Percentiles rank a stretch among this genome's conserved stretches.
Conservation (phyloP, 2,797 vertebrate species). For the Centropyge bicolor region DNA sequence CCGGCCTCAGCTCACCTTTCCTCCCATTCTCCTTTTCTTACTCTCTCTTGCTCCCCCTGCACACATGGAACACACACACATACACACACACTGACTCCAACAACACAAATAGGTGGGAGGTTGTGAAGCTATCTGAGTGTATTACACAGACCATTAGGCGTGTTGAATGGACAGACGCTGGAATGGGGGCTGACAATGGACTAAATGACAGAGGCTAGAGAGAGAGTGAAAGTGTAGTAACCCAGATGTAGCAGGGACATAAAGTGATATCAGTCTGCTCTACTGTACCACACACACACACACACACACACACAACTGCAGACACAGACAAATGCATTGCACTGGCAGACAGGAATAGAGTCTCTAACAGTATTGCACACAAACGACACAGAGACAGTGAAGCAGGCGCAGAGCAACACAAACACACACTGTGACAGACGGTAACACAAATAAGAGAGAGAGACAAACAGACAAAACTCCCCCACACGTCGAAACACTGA, state of each 20-base stretch:
- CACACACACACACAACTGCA: conserved; percentile 13
- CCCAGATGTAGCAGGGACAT: conserved; percentile 54
- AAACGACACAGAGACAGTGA: not conserved
- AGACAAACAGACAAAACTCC: conserved; percentile 28
- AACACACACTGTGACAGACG: conserved; percentile 18
- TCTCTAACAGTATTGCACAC: not conserved
- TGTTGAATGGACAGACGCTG: conserved; percentile 74
- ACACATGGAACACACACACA: conserved; percentile 35
- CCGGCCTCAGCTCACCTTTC: conserved; percentile 36
- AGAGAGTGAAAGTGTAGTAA: conserved; percentile 61
- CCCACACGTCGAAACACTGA: conserved; percentile 15
- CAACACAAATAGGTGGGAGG: conserved; percentile 73
- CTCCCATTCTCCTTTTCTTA: conserved; percentile 45
- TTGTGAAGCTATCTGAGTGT: conserved; percentile 75
- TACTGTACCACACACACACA: conserved; percentile 36
- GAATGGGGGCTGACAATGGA: conserved; percentile 76
- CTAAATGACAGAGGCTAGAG: conserved; percentile 72
- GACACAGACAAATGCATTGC: conserved; percentile 15
- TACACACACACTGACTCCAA: conserved; percentile 44
- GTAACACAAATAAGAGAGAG: conserved; percentile 12
- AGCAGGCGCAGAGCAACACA: not conserved
- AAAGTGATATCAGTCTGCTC: conserved; percentile 47
- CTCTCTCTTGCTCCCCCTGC: not conserved
- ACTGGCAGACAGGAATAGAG: not conserved
- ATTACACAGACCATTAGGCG: conserved; percentile 83